Percentiles rank a stretch among this genome's conserved stretches.
Conservation (phyloP, 2,113 vertebrate genomes). For the Dipodomys merriami region DNA sequence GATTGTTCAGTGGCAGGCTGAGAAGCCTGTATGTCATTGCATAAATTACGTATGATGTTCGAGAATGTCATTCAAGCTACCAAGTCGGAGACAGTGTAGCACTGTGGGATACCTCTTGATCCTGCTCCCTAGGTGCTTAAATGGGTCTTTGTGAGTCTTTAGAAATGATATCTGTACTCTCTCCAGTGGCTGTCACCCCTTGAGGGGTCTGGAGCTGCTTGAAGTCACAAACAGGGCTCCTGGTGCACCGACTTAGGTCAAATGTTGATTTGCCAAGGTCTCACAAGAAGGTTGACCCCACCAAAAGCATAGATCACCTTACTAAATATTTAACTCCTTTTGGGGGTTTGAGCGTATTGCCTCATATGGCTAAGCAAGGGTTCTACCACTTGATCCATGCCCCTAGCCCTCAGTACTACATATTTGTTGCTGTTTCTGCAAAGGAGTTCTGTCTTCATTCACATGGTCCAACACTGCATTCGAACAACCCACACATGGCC, state of each 20-base stretch:
- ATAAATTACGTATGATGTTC: background rate
- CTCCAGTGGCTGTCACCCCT: background rate
- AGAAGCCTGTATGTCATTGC: background rate
- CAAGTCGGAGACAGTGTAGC: background rate
- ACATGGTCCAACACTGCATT: too few relatives aligned
- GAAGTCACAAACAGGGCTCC: rapidly evolving
- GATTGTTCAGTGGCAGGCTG: background rate
- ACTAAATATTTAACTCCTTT: background rate
- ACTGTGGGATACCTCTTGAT: rapidly evolving
- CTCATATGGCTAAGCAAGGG: too few relatives aligned
- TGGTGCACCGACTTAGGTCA: background rate
- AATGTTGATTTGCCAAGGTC: background rate
- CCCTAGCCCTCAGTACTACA: too few relatives aligned
- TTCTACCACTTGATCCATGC: too few relatives aligned
- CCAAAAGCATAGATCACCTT: rapidly evolving
- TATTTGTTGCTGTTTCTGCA: background rate
- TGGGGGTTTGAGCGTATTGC: too few relatives aligned
- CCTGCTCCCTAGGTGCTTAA: background rate
- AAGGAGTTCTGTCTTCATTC: background rate
- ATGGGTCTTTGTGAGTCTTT: background rate
- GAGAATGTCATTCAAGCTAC: background rate
- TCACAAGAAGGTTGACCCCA: background rate
- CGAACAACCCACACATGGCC: too few relatives aligned
- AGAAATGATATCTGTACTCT: too few relatives aligned
- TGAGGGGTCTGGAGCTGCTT: rapidly evolving